A percentile compares a stretch with the other conserved stretches of the same genome.
Evolutionary conservation across 1,140 invertebrate species (phyloP).

Genomic region (Campodea augens): DNA sequence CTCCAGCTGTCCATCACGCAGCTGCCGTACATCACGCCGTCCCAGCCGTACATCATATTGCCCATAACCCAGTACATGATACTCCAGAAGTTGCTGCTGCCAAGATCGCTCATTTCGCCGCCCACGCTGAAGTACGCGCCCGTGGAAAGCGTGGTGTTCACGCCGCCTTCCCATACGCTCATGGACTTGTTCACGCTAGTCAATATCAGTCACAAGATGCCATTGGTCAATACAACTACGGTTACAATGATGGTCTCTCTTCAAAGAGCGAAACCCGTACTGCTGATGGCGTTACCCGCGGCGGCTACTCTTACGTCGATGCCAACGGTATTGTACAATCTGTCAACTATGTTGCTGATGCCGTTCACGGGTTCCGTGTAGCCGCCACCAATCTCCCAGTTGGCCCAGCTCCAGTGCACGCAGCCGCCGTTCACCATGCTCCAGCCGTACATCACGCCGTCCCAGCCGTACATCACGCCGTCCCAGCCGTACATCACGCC

Average conservation of each 20-base stretch:
- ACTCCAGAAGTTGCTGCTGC: slow-evolving; percentile 8
- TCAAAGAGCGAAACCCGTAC: slow-evolving; percentile 14
- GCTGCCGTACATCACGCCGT: too few relatives aligned
- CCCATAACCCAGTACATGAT: slow-evolving; percentile 5
- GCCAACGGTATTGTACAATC: slow-evolving; percentile 14
- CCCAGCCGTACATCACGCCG: too few relatives aligned
- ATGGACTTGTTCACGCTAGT: background rate
- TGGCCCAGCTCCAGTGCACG: background rate
- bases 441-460: background rate
- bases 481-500: too few relatives aligned
- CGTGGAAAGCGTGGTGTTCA: background rate
- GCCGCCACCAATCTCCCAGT: slow-evolving; percentile 15
- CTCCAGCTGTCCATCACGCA: too few relatives aligned
- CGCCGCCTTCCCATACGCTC: background rate
- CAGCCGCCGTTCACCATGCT: too few relatives aligned
- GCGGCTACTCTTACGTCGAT: slow-evolving; percentile 15
- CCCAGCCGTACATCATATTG: slow-evolving; percentile 1
- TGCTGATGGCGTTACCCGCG: slow-evolving; percentile 12
- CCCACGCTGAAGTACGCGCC: slow-evolving; percentile 5
- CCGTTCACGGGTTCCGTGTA: slow-evolving; percentile 14
- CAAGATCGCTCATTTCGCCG: slow-evolving; percentile 2
- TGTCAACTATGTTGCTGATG: slow-evolving; percentile 14
- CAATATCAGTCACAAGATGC: background rate
- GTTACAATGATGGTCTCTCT: slow-evolving; percentile 10
- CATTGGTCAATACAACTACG: background rate